Percentiles rank a stretch among this genome's conserved stretches.
Evolutionary conservation across 1,140 invertebrate genomes (phyloP).

Genomic region (Drosophila baimaii): DNA sequence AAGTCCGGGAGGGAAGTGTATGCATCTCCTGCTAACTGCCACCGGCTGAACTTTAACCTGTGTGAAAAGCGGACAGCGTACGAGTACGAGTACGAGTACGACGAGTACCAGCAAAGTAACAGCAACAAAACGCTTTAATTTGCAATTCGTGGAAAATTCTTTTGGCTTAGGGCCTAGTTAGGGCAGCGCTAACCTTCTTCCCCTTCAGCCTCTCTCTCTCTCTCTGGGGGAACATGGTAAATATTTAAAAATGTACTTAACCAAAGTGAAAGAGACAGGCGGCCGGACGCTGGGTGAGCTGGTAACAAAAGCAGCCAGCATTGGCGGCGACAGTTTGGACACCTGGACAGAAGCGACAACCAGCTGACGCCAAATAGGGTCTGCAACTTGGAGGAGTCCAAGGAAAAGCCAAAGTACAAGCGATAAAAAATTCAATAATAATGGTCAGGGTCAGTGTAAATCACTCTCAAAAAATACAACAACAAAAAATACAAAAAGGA

Average conservation of each 20-base stretch:
- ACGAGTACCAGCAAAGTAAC: constrained; percentile 27
- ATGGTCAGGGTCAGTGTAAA: constrained; percentile 70
- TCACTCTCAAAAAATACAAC: constrained; percentile 44
- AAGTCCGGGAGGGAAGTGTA: constrained; percentile 11
- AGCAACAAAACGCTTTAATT: constrained; percentile 71
- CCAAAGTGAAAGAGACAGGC: constrained; percentile 82
- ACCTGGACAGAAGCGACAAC: constrained; percentile 70
- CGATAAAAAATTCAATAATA: constrained; percentile 71
- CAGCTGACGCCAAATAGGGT: constrained; percentile 63
- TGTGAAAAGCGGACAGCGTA: constrained; percentile 38
- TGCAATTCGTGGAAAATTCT: constrained; percentile 81
- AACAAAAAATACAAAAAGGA: constrained; percentile 6
- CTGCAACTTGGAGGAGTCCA: constrained; percentile 4
- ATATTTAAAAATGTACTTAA: constrained; percentile 83
- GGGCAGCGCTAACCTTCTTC: neutral
- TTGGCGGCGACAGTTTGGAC: constrained; percentile 76
- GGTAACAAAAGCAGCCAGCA: constrained; percentile 31
- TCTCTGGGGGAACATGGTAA: constrained; percentile 73
- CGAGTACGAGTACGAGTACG: constrained; percentile 9
- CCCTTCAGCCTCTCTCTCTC: constrained; percentile 1
- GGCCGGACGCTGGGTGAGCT: constrained; percentile 9
- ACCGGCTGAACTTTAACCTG: constrained; percentile 77
- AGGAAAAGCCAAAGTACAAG: constrained; percentile 12
- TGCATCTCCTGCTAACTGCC: constrained; percentile 56
- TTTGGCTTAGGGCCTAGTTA: constrained; percentile 57